A percentile compares a stretch with the other conserved stretches of the same genome.
phyloP scores from a whole-genome alignment of 2,797 vertebrate species.

The Leptodactylus fallax region DNA sequence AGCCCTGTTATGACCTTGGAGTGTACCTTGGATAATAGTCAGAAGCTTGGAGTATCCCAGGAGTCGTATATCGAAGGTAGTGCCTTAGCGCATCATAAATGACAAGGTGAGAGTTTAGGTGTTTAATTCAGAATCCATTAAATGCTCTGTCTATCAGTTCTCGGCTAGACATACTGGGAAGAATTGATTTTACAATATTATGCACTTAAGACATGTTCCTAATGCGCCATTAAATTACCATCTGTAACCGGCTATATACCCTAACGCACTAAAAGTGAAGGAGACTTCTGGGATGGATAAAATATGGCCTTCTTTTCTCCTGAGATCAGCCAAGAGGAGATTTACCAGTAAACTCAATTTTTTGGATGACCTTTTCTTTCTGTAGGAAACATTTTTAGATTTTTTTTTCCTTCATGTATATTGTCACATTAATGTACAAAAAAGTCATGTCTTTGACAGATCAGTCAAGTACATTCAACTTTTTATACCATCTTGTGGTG shows the following conservation, averaged over 20 bases:
- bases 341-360: not conserved
- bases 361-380: not conserved
- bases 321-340: not conserved
- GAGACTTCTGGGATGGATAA: constrained; percentile 57
- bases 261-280: constrained; percentile 44
- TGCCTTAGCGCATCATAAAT: constrained; percentile 43
- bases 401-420: not conserved
- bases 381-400: not conserved
- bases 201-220: constrained; percentile 63
- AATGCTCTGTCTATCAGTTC: constrained; percentile 50
- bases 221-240: constrained; percentile 63
- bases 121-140: constrained; percentile 36
- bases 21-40: not conserved
- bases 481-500: too few species aligned
- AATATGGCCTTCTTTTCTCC: constrained; percentile 29
- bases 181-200: constrained; percentile 63
- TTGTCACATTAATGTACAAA: not conserved
- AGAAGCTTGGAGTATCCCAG: not conserved
- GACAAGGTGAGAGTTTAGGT: constrained; percentile 38
- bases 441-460: not conserved
- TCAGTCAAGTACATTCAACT: not conserved
- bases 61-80: not conserved
- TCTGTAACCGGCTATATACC: constrained; percentile 54
- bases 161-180: constrained; percentile 43
- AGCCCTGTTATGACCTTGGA: not conserved